Evolutionary conservation across 2,113 vertebrate species (phyloP).

Genomic region (Acanthisitta chloris): DNA sequence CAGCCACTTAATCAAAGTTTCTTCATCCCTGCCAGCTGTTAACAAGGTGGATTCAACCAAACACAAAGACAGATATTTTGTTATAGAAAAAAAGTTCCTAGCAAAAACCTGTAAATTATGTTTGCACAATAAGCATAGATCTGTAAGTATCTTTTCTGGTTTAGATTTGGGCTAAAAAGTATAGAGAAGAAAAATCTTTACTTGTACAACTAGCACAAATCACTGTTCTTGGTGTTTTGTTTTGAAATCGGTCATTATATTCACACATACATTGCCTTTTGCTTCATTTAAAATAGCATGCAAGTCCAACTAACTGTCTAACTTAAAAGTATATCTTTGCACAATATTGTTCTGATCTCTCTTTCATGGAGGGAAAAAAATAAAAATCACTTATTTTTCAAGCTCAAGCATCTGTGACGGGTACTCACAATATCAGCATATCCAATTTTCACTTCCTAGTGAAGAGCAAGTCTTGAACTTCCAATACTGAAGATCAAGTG

Average conservation of each 20-base stretch:
- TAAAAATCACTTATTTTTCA: not conserved
- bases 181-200: not conserved
- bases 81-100: not conserved
- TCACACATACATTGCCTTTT: not conserved
- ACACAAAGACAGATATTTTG: not conserved
- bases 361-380: not conserved
- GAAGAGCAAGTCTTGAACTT: not conserved
- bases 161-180: not conserved
- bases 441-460: not conserved
- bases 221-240: not conserved
- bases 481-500: not conserved
- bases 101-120: not conserved
- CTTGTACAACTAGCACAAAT: not conserved
- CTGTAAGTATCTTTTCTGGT: not conserved
- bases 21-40: not conserved
- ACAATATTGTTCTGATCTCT: not conserved
- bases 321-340: not conserved
- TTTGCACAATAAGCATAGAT: not conserved
- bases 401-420: not conserved
- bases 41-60: not conserved
- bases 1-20: not conserved
- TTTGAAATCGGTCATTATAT: not conserved
- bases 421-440: fast-evolving
- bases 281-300: not conserved
- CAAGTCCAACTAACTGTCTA: not conserved